phyloP scores from a whole-genome alignment of 1,140 invertebrate species.

The Chironomus tepperi region DNA sequence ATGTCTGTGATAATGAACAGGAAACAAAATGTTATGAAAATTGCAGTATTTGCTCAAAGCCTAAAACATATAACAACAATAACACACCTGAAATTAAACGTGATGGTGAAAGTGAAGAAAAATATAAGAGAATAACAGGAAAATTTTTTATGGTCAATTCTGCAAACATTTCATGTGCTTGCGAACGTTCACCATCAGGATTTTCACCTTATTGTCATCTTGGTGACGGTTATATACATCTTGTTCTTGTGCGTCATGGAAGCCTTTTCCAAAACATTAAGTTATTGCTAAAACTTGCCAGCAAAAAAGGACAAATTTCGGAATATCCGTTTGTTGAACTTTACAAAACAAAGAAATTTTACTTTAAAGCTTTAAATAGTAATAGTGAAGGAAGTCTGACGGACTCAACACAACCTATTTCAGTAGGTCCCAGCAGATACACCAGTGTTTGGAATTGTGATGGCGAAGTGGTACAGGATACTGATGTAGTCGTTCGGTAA shows the following conservation, averaged over 20 bases:
- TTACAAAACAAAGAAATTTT: constrained; percentile 63
- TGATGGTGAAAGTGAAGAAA: constrained; percentile 28
- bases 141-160: constrained; percentile 72
- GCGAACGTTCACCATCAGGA: constrained; percentile 62
- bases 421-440: constrained; percentile 26
- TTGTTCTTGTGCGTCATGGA: constrained; percentile 67
- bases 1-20: background rate
- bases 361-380: constrained; percentile 48
- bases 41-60: background rate
- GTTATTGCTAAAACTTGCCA: constrained; percentile 54
- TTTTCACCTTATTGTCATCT: constrained; percentile 71
- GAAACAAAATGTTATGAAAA: background rate
- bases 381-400: constrained; percentile 34
- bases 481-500: constrained; percentile 61
- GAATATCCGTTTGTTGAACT: constrained; percentile 71
- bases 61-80: background rate
- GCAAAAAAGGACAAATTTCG: constrained; percentile 50
- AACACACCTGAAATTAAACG: constrained; percentile 25
- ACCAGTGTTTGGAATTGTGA: constrained; percentile 78
- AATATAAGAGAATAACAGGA: constrained; percentile 56
- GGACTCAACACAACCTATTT: constrained; percentile 35
- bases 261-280: constrained; percentile 64
- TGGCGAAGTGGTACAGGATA: constrained; percentile 64
- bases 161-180: constrained; percentile 71
- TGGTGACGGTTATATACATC: constrained; percentile 70